Conservation (phyloP, 2,113 vertebrate genomes). For the Alethe diademata region DNA sequence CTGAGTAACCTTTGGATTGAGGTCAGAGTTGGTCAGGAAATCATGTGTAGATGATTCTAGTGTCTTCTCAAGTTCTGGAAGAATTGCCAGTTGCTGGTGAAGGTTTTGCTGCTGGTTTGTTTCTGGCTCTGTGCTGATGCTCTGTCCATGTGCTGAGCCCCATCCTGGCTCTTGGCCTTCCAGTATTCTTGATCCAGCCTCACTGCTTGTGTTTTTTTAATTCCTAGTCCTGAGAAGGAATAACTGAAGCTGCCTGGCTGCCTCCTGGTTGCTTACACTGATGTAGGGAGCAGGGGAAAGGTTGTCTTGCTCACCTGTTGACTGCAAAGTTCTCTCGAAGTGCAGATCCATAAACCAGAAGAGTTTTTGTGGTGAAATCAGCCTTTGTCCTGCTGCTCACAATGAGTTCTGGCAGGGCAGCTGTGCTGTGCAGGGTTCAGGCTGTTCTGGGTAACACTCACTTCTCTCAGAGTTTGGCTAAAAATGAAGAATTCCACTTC, state of each 20-base stretch:
- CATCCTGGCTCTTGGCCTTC: neutral
- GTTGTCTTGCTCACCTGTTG: neutral
- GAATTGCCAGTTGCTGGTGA: neutral
- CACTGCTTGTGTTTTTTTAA: no score
- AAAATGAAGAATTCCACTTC: neutral
- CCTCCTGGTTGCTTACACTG: neutral
- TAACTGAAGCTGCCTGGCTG: neutral
- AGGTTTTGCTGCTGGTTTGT: neutral
- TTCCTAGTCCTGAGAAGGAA: neutral
- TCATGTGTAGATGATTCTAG: neutral
- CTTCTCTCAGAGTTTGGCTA: neutral
- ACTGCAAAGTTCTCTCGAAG: neutral
- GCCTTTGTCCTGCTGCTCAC: neutral
- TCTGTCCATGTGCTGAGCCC: neutral
- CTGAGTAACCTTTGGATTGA: neutral
- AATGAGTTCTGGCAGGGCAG: neutral
- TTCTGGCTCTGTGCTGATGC: neutral
- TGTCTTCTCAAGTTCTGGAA: neutral
- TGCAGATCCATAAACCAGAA: neutral
- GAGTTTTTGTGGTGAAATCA: neutral
- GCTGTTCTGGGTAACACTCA: neutral
- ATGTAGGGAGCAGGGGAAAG: neutral
- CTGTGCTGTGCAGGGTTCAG: neutral
- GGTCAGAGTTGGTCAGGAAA: neutral
- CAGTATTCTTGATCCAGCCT: neutral